A percentile compares a stretch with the other conserved stretches of the same genome.
Conservation (phyloP, 2,888 invertebrate species). For the Rhagophthalmus giganteus region DNA sequence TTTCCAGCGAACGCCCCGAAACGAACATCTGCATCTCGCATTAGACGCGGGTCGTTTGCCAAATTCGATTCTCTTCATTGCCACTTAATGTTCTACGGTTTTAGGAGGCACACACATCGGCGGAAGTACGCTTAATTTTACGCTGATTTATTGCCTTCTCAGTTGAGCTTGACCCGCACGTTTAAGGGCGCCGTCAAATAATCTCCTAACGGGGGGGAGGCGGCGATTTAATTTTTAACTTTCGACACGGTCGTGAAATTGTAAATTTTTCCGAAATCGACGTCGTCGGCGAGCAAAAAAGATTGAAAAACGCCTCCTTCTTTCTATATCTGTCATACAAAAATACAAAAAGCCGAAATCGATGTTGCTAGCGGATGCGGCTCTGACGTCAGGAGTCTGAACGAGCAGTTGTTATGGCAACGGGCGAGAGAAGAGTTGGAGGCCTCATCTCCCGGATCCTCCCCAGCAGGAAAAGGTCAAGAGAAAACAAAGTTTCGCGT, state of each 20-base stretch:
- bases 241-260: too few relatives aligned
- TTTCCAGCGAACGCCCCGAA: background rate
- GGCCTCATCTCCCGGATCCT: conserved; percentile 28
- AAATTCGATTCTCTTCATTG: conserved; percentile 25
- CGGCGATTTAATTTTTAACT: too few relatives aligned
- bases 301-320: background rate
- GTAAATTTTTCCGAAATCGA: too few relatives aligned
- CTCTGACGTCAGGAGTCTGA: conserved; percentile 48
- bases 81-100: conserved; percentile 20
- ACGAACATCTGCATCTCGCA: conserved; percentile 21
- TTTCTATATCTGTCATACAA: conserved; percentile 25
- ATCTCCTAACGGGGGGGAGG: too few relatives aligned
- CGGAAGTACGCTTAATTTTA: conserved; percentile 27
- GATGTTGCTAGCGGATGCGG: conserved; percentile 45
- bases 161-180: conserved; percentile 11
- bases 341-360: conserved; percentile 46
- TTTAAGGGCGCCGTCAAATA: too few relatives aligned
- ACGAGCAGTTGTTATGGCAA: conserved; percentile 45
- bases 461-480: conserved; percentile 20
- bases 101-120: conserved; percentile 13
- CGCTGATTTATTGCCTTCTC: conserved; percentile 17
- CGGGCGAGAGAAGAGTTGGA: conserved; percentile 43
- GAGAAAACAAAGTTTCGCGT: conserved; percentile 18
- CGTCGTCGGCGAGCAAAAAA: too few relatives aligned
- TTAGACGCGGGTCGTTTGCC: conserved; percentile 17